Base-by-base conservation (phyloP, 2,888 invertebrate genomes). In the Neoscelio sp. region DNA sequence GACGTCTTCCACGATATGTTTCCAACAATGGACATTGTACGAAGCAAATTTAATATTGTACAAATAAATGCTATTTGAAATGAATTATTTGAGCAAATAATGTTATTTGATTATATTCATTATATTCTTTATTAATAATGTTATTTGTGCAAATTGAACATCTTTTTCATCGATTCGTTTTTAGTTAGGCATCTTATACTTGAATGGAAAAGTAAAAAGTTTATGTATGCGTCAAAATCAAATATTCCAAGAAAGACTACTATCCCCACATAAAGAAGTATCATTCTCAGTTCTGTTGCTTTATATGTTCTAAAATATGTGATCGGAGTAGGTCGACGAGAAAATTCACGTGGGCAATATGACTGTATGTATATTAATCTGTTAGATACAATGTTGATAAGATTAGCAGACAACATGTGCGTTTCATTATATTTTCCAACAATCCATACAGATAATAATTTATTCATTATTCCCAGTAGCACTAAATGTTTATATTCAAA, bases 401-500 rank as follows among this genome's bases (percentile, higher is more conserved):
- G 5, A 3, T 23, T 46, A 0, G 20, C 13, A n/a, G 35, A 8
- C 8, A 68, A 58, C 28, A 48, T 56, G 1, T 13, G 3, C 7
- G 20, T 26, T 20, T 44, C 60, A 8, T 50, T 28, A 28, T 23
- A 73, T 30, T 56, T 64, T 17, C 64, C 73, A 18, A 0, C 0
- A 7, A 73, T 40, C 38, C 35, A 73, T 1, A 28, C 64, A 6
- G 0, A 2, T 0, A 26, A 38, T 28, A 64, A 15, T 54, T 46
- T 73, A 12, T 60, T 71, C 44, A 52, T 42, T 12, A 70, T 38
- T 8, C 70, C 60, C 7, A 70, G 35, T 8, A 58, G 10, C 0
- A 60, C 17, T n/a, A 60, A n/a, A 13, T 73, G 71, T 64, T 56
- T 73, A 7, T 73, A 74, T 6, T 64, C 74, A 18, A 74, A 74